Percentiles rank a stretch among this genome's conserved stretches.
These are phyloP conservation scores for Tinea semifulvella DNA, from an alignment of 2,888 invertebrate species.

Conservation along the genomic window DNA sequence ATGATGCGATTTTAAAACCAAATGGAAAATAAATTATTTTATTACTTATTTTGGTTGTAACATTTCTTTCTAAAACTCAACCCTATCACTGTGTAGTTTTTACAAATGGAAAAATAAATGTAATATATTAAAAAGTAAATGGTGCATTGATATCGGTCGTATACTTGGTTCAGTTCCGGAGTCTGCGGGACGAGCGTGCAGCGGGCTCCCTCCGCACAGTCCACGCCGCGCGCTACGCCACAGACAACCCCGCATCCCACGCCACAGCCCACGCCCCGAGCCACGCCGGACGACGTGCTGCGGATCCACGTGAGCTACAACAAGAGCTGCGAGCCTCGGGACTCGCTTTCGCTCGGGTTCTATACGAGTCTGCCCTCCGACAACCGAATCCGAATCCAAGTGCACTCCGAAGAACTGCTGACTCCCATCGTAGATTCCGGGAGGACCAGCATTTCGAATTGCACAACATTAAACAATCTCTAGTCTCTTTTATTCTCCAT, in stretches of 20 bases:
- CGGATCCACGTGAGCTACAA: slow-evolving; percentile 83
- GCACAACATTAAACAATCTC: slow-evolving; percentile 46
- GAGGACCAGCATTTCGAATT: slow-evolving; percentile 51
- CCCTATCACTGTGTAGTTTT: too few species aligned
- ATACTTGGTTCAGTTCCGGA: slow-evolving; percentile 53
- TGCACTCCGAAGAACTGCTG: slow-evolving; percentile 73
- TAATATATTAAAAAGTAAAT: too few species aligned
- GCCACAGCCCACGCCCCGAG: slow-evolving; percentile 68
- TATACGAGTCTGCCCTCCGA: slow-evolving; percentile 64
- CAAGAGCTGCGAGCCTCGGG: slow-evolving; percentile 45
- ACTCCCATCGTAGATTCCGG: slow-evolving; percentile 71
- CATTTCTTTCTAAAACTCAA: too few species aligned
- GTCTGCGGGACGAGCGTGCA: slow-evolving; percentile 62
- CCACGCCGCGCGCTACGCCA: slow-evolving; percentile 74
- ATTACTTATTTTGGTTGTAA: too few species aligned
- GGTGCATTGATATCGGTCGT: too few species aligned
- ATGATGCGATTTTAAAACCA: too few species aligned
- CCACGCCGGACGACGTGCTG: slow-evolving; percentile 72
- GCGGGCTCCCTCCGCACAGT: slow-evolving; percentile 60
- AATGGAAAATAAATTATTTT: too few species aligned
- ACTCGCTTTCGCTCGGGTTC: slow-evolving; percentile 49
- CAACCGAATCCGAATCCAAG: slow-evolving; percentile 78
- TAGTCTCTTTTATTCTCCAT: slow-evolving; percentile 17
- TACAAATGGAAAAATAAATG: too few species aligned
- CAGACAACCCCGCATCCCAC: slow-evolving; percentile 70